A percentile compares a stretch with the other conserved stretches of the same genome.
Evolutionary conservation across 1,140 invertebrate species (phyloP).

Genomic region (Aphelinus atriplicis): DNA sequence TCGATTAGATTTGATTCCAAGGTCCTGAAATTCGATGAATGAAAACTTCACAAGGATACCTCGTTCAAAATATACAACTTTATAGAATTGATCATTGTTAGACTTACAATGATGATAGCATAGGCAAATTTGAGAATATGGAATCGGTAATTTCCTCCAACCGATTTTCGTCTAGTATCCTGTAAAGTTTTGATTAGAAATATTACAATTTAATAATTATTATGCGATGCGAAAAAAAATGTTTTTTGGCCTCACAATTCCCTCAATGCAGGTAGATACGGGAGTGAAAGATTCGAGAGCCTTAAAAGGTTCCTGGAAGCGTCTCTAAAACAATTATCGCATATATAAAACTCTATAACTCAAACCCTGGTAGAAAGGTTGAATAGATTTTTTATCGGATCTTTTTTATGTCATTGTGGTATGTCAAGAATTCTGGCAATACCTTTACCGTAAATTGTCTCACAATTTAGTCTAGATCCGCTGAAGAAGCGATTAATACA

Average conservation of each 20-base stretch:
- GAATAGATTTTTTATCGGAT: no score
- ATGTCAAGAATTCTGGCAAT: no score
- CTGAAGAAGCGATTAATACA: no score
- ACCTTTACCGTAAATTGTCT: no score
- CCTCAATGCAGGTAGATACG: conserved; percentile 61
- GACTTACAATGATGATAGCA: conserved; percentile 65
- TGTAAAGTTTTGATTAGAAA: conserved; percentile 48
- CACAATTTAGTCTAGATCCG: no score
- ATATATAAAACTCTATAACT: no score
- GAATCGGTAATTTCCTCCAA: conserved; percentile 61
- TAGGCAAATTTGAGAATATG: conserved; percentile 61
- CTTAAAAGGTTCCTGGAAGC: conserved; percentile 60
- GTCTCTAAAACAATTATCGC: conserved; percentile 47
- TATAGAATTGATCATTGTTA: neutral
- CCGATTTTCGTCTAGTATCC: conserved; percentile 63
- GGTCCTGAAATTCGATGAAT: conserved; percentile 47
- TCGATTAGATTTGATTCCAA: conserved; percentile 56
- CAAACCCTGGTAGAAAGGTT: no score
- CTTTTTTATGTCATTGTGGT: no score
- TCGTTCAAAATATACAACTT: no score
- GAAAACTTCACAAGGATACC: no score
- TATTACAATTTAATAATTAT: conserved; percentile 37
- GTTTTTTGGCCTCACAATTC: conserved; percentile 65
- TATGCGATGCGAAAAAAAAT: neutral
- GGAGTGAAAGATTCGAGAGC: conserved; percentile 60